Conservation (phyloP, 2,113 vertebrate species). For the Carassius auratus region DNA sequence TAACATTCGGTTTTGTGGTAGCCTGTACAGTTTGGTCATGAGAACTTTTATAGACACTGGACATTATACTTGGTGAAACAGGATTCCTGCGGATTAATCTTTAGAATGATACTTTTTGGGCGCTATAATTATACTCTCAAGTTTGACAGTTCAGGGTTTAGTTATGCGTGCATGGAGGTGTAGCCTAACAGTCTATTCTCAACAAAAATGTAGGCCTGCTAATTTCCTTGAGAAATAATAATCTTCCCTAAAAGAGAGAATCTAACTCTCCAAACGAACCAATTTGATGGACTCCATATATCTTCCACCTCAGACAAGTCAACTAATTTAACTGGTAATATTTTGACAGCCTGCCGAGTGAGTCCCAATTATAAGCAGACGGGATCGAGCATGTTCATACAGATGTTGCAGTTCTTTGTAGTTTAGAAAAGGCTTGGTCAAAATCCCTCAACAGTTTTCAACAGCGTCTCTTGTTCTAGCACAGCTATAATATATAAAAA, state of each 20-base stretch:
- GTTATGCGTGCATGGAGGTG: not conserved
- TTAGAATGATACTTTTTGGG: not conserved
- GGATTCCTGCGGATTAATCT: not conserved
- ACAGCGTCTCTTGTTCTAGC: not conserved
- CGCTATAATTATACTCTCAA: too few species aligned
- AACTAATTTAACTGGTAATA: constrained; percentile 49
- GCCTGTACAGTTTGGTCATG: not conserved
- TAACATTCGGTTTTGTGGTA: not conserved
- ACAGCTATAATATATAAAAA: not conserved
- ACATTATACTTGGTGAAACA: not conserved
- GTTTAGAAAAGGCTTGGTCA: constrained; percentile 25
- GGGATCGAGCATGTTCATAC: constrained; percentile 31
- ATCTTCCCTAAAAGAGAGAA: not conserved
- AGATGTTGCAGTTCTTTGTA: constrained; percentile 39
- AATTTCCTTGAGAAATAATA: not conserved
- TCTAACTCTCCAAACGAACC: constrained; percentile 25
- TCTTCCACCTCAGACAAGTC: constrained; percentile 31
- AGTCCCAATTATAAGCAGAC: constrained; percentile 51
- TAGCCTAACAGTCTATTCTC: not conserved
- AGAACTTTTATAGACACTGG: not conserved
- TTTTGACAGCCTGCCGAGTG: constrained; percentile 50
- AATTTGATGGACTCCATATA: constrained; percentile 46
- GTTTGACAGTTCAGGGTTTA: not conserved
- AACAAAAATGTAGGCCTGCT: not conserved
- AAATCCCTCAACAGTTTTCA: not conserved